A percentile compares a stretch with the other conserved stretches of the same genome.
Evolutionary conservation across 2,113 vertebrate genomes (phyloP).

Genomic region (Dicrurus megarhynchus): DNA sequence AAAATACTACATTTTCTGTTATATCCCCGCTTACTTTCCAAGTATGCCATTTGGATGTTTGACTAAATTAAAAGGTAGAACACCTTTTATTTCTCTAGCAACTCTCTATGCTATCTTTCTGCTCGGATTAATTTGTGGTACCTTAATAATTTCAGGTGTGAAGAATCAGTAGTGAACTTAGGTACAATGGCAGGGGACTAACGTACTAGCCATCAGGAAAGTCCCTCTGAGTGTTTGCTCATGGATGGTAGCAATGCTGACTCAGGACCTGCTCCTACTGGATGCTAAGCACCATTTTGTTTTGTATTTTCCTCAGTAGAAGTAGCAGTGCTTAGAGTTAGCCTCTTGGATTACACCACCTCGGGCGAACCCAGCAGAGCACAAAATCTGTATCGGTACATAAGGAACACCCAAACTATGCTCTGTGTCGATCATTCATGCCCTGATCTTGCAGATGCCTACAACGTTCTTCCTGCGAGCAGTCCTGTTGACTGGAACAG

Average conservation of each 20-base stretch:
- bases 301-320: background rate
- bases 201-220: background rate
- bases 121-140: background rate
- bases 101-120: background rate
- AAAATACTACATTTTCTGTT: conserved; percentile 59
- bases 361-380: background rate
- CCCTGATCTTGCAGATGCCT: background rate
- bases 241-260: background rate
- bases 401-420: background rate
- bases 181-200: background rate
- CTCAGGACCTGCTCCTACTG: background rate
- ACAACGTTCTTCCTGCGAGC: background rate
- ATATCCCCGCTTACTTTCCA: conserved; percentile 42
- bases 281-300: background rate
- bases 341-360: background rate
- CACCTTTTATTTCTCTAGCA: background rate
- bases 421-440: background rate
- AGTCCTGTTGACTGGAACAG: background rate
- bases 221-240: background rate
- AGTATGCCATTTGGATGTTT: background rate
- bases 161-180: background rate
- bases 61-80: background rate
- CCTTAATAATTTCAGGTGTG: background rate
- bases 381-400: background rate
- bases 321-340: background rate